phyloP scores from a whole-genome alignment of 2,888 invertebrate genomes.

The Philereme vetulata region DNA sequence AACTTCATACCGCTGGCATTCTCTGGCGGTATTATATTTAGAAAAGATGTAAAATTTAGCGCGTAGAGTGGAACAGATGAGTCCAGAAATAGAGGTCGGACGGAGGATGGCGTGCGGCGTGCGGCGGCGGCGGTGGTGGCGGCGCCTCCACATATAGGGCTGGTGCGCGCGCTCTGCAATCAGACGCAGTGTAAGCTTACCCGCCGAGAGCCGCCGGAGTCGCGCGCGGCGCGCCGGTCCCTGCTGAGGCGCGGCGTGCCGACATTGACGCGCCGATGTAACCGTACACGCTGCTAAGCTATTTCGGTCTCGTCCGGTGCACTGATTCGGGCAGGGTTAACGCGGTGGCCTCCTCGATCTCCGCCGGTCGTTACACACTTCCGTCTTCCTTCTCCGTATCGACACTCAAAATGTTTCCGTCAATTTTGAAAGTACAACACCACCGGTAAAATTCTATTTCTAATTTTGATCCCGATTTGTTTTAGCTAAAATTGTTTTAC shows the following conservation, averaged over 20 bases:
- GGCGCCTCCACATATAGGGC: conserved; percentile 80
- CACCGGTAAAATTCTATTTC: conserved; percentile 42
- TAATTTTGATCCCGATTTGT: conserved; percentile 28
- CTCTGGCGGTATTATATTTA: conserved; percentile 67
- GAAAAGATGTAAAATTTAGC: conserved; percentile 72
- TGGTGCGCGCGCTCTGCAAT: conserved; percentile 72
- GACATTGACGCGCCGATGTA: conserved; percentile 81
- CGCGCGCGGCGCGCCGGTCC: conserved; percentile 55
- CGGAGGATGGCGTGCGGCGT: conserved; percentile 62
- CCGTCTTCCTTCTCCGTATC: conserved; percentile 70
- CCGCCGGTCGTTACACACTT: conserved; percentile 72
- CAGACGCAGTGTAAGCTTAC: conserved; percentile 77
- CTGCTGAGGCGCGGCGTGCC: conserved; percentile 48
- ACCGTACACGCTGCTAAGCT: conserved; percentile 81
- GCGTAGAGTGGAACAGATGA: conserved; percentile 74
- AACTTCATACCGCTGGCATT: conserved; percentile 53
- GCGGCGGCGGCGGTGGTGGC: conserved; percentile 52
- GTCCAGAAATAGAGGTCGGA: conserved; percentile 71
- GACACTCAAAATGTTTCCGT: conserved; percentile 61
- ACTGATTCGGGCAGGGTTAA: conserved; percentile 84
- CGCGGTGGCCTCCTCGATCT: conserved; percentile 76
- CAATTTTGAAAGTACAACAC: conserved; percentile 40
- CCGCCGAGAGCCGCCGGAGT: conserved; percentile 63
- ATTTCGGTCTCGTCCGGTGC: conserved; percentile 81
- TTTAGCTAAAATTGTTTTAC: conserved; percentile 31